Evolutionary conservation across 2,888 invertebrate genomes (phyloP), one percentile per base, ranked within the genome.

Genomic region (Mongoloraphidia duomilia): DNA sequence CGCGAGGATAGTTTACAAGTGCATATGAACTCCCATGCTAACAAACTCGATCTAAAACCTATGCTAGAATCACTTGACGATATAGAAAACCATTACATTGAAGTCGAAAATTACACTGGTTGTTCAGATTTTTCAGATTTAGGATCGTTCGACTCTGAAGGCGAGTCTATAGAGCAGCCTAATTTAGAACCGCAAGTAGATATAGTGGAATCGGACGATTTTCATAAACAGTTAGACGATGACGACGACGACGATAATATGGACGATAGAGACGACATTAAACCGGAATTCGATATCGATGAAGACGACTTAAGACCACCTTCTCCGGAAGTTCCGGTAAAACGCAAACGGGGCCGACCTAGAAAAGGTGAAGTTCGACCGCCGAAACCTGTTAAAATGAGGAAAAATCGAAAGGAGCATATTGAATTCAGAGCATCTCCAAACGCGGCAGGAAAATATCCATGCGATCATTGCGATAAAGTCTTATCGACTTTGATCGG

Each of bases 61-160:
- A 42, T 48, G 42, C 38, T 48, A 26, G 48, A 48, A 12, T 42
- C 48, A 37, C 33, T 48, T 12, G 48, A 48, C 11, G 26, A 48
- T 37, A 48, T 48, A 9, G 48, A 48, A n/a, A 37, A 26, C 8
- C 26, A 42, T 17, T 48, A 48, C 38, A 48, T 48, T n/a, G 34
- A 43, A 40, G 17, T 48, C 12, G 42, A 48, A 42, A 34, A 48
- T 11, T 35, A 46, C 14, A 44, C 13, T 10, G 13, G 14, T 17
- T 26, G 14, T 17, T 14, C 36, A 10, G 44, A 36, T n/a, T n/a
- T 36, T 44, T 35, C 14, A 8, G 26, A 26, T 26, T 26, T 26
- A 3, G 26, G 6, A 26, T 26, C 26, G 26, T 26, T 26, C 26
- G 26, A 26, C 10, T 35, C 13, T 2, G 14, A 34, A 13, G 40